Conservation (phyloP, 2,797 vertebrate species). For the Hydrocynus forskahlii region DNA sequence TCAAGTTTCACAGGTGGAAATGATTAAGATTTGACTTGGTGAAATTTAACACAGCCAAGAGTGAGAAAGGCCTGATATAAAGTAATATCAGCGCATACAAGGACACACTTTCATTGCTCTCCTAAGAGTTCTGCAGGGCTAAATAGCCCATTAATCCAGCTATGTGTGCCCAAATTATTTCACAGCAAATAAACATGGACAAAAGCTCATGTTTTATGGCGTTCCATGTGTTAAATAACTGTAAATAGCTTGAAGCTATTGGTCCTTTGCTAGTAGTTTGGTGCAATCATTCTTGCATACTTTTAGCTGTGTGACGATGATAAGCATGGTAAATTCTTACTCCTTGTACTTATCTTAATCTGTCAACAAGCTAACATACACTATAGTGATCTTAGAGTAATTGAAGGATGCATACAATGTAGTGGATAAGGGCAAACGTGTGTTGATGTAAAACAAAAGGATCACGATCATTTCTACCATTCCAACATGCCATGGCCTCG, state of each 20-base stretch:
- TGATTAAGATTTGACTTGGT: slow-evolving; percentile 77
- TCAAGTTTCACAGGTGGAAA: slow-evolving; percentile 81
- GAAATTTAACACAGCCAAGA: slow-evolving; percentile 59
- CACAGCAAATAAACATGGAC: slow-evolving; percentile 70
- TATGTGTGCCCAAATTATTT: slow-evolving; percentile 68
- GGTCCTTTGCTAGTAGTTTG: slow-evolving; percentile 31
- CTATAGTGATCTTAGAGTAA: slow-evolving; percentile 46
- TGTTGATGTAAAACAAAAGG: slow-evolving; percentile 42
- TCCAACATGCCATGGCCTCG: slow-evolving; percentile 53
- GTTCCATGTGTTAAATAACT: slow-evolving; percentile 44
- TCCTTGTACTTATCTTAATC: slow-evolving; percentile 17
- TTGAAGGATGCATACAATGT: slow-evolving; percentile 44
- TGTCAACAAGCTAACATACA: slow-evolving; percentile 20
- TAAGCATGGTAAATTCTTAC: slow-evolving; percentile 7
- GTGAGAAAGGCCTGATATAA: slow-evolving; percentile 59
- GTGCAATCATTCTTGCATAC: slow-evolving; percentile 10
- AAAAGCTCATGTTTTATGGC: slow-evolving; percentile 61
- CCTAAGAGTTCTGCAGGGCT: slow-evolving; percentile 68
- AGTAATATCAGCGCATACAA: slow-evolving; percentile 47
- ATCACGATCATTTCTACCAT: slow-evolving; percentile 57
- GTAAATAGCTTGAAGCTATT: slow-evolving; percentile 48
- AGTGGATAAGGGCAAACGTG: slow-evolving; percentile 54
- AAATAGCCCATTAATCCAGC: slow-evolving; percentile 70
- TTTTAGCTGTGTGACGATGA: slow-evolving; percentile 31
- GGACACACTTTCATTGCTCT: slow-evolving; percentile 70